Evolutionary conservation across 2,797 vertebrate genomes (phyloP).

Genomic region (Chloroceryle inda): DNA sequence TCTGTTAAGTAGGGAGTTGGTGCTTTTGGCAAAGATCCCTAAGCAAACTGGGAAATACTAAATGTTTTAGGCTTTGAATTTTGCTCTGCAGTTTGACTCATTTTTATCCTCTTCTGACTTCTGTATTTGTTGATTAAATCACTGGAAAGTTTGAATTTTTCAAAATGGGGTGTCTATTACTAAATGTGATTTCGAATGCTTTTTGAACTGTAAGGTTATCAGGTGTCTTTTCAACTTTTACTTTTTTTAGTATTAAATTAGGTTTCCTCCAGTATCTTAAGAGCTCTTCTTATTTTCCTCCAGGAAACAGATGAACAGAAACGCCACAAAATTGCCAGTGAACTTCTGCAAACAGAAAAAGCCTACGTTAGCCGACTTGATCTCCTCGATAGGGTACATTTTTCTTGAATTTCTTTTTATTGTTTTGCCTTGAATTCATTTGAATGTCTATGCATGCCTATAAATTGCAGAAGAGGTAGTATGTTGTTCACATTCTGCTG

Average conservation of each 20-base stretch:
- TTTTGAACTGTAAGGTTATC: neutral
- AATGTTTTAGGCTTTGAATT: neutral
- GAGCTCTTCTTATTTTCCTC: constrained; percentile 18
- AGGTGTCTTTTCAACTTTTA: neutral
- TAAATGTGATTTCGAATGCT: neutral
- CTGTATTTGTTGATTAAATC: neutral
- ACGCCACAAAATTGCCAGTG: constrained; percentile 94
- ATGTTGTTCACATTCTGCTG: neutral
- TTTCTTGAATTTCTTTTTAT: neutral
- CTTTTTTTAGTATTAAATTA: neutral
- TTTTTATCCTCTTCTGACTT: neutral
- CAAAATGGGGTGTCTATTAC: neutral
- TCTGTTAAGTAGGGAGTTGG: neutral
- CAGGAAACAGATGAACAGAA: constrained; percentile 97
- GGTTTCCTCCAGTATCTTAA: neutral
- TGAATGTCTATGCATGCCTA: neutral
- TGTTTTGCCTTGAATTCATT: neutral
- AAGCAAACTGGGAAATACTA: neutral
- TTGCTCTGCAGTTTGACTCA: neutral
- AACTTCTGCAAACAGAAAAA: constrained; percentile 96
- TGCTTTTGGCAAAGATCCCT: constrained; percentile 8
- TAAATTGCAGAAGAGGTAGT: neutral
- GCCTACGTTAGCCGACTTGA: constrained; percentile 92
- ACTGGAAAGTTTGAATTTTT: neutral
- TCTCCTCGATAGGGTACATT: constrained; percentile 91